Base-by-base conservation (phyloP, 1,140 invertebrate species). In the Macrocentrus cingulum region DNA sequence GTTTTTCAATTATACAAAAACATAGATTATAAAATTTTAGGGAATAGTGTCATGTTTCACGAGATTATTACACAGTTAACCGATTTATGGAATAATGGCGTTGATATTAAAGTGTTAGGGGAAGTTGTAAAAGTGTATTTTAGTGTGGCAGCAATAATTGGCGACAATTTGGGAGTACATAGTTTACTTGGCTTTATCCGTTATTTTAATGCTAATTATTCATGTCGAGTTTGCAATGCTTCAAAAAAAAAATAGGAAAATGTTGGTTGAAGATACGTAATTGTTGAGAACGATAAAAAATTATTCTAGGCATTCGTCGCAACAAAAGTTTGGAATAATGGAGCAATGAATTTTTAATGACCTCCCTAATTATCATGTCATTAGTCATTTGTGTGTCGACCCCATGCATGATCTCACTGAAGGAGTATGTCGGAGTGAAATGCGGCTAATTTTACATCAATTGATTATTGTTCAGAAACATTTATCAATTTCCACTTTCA, bases 161-260 rank as follows among this genome's bases (percentile, higher is more conserved):
- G 70, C 6, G 72, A 75, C 58, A 77, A 77, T 51, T 56, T 75
- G 29, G 66, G 72, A 13, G 7, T 74, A 7, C 65, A 77, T 59
- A 41, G 44, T n/a, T 48, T 74, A 16, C 45, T 72, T 29, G 73
- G 69, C 13, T 69, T 74, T 44, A 39, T 32, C 18, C 61, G 65
- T 56, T 65, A 56, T 52, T 74, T 76, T 55, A 62, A 61, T 19
- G 34, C 61, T n/a, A 65, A 56, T 41, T 57, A 58, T 48, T 69
- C 60, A 39, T 75, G 68, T 63, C 48, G 67, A 54, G 68, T 71
- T 62, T 75, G 72, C 52, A 61, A 50, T 39, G 58, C 56, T 41
- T 49, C 7, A 70, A 63, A 49, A 23, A 58, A 45, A 41, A 62
- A 29, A 58, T 55, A 19, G 66, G 20, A 49, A 39, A 5, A 45